Evolutionary conservation across 2,113 vertebrate genomes (phyloP), one percentile per base, ranked within the genome.

Genomic region (Zapus hudsonius): DNA sequence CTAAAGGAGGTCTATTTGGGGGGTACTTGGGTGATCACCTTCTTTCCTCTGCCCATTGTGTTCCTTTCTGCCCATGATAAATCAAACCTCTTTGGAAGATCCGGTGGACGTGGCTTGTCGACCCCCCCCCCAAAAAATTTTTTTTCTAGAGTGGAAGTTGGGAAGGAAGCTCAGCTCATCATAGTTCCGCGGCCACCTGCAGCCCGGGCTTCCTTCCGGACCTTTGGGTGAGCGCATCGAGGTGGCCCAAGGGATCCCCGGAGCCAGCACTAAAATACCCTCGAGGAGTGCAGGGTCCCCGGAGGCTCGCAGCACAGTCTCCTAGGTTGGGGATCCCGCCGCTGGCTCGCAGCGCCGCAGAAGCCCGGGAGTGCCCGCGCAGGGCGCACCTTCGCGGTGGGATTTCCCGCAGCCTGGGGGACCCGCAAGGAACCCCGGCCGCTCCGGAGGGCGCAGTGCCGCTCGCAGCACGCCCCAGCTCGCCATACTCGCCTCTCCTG

Each of bases 81-180:
- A 64, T 40, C 66, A 89, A 84, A 69, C 70, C 61, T 66, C 70
- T 52, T 61, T 59, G 73, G 67, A 29, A 79, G 80, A 80, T 70
- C 33, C 22, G 0, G 44, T 7, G 78, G 76, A 89, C 55, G 15
- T 36, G n/a, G 47, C n/a, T 11, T 59, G 57, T 44, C 64, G 66
- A 15, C 40, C 40, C 29, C 6, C 22, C 29, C 33, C 27, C 8
- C 27, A 33, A 7, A n/a, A n/a, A n/a, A n/a, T 74, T 47, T 17
- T 38, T 36, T 78, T 67, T 36, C 52, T 61, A 40, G 61, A 86
- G 47, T 92, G 81, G 23, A 95, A 96, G 86, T 93, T 87, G 91
- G 85, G 63, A 88, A 76, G 20, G 47, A 47, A 79, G 78, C 63
- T 87, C 40, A 80, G 90, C 84, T 94, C 55, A 2, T 42, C 92